Percentiles rank a stretch among this genome's conserved stretches.
Conservation (phyloP, 2,888 invertebrate species). For the Parthenolecanium corni region DNA sequence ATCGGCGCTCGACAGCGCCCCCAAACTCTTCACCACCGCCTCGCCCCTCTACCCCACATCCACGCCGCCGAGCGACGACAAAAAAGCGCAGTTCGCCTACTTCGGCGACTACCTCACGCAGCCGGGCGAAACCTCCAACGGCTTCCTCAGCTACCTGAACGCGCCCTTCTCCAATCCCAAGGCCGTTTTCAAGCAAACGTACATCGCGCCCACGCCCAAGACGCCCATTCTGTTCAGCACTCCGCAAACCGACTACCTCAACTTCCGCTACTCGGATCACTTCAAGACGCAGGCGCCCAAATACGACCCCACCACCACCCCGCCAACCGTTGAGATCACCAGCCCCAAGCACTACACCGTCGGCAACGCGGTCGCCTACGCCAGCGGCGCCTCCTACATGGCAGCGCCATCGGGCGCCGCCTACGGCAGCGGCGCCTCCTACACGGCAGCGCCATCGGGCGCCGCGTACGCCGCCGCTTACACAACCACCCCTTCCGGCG, state of each 20-base stretch:
- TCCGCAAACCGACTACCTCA: slow-evolving; percentile 17
- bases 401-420: not conserved
- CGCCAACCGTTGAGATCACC: slow-evolving; percentile 9
- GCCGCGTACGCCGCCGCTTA: slow-evolving; percentile 2
- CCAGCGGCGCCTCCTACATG: not conserved
- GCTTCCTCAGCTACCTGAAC: slow-evolving; percentile 1
- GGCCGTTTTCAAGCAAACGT: not conserved
- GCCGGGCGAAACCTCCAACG: not conserved
- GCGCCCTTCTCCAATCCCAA: not conserved
- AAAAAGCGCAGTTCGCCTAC: too few species aligned
- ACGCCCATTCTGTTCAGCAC: slow-evolving; percentile 1
- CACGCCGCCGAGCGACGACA: too few species aligned
- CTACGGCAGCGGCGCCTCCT: slow-evolving; percentile 1
- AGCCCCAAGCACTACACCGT: slow-evolving; percentile 16
- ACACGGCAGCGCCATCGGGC: not conserved
- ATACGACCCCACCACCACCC: slow-evolving; percentile 4
- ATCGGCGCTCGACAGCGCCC: not conserved
- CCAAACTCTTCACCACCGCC: not conserved
- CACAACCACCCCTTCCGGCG: too few species aligned
- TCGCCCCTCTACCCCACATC: not conserved
- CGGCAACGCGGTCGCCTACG: slow-evolving; percentile 2
- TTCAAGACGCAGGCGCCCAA: slow-evolving; percentile 6
- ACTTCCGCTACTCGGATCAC: slow-evolving; percentile 13
- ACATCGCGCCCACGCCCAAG: not conserved
- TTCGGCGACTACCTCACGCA: not conserved